Evolutionary conservation across 2,113 vertebrate species (phyloP), one percentile per base, ranked within the genome.

Genomic region (Smithornis capensis): DNA sequence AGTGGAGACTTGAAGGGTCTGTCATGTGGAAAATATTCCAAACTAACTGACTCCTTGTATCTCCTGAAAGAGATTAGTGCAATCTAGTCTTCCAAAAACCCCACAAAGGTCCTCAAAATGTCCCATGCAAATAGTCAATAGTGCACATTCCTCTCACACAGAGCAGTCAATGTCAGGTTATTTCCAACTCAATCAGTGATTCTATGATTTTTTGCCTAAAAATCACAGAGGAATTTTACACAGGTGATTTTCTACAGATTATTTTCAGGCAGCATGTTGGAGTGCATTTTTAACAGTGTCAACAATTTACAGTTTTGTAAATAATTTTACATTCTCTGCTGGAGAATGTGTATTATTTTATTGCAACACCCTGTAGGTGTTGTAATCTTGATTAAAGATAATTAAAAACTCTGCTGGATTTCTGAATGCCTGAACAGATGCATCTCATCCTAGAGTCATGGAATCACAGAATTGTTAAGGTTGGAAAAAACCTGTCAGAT

Each of bases 21-120:
- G 16, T 5, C 14, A 19, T 1, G 4, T 22, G 25, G n/a, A 29
- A 8, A 59, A 1, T 1, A 1, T 7, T 76, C 73, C 25, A 50
- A 60, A 24, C 4, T 49, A 9, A 45, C 1, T 9, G 15, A 47
- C 1, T 18, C 25, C 29, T 70, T 1, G 0, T 33, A 78, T 79
- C 65, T 50, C 65, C 69, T 71, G 57, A 12, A 52, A 73, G 28
- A n/a, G 31, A 6, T 37, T 3, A 69, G 53, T 77, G 89, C 59
- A 89, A 56, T 6, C 2, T 3, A 85, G n/a, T n/a, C 37, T 59
- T 63, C 33, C 40, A 47, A 64, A 53, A 56, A 5, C 27, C 13
- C 38, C 57, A 23, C 55, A 22, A 24, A 60, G 31, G 55, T 73
- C 40, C 23, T 47, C 27, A 81, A 45, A 75, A 22, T 6, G 22